phyloP scores from a whole-genome alignment of 2,797 vertebrate genomes.

The Varecia variegata region DNA sequence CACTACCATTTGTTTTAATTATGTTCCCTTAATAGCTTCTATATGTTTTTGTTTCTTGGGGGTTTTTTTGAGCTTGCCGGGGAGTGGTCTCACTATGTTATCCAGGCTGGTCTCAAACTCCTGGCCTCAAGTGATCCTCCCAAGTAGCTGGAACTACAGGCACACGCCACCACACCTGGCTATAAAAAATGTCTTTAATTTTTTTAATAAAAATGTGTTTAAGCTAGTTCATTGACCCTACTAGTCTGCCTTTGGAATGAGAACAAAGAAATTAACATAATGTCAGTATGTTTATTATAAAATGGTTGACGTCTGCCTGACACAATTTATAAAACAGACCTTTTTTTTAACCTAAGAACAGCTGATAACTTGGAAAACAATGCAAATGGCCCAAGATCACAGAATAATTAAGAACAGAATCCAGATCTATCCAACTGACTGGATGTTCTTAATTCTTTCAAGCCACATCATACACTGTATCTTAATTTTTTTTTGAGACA shows the following conservation, averaged over 20 bases:
- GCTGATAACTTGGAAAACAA: not conserved
- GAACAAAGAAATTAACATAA: not conserved
- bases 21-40: not conserved
- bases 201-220: not conserved
- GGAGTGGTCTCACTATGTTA: not conserved
- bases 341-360: not conserved
- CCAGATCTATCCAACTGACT: too few relatives aligned
- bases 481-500: too few relatives aligned
- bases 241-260: not conserved
- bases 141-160: too few relatives aligned
- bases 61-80: not conserved
- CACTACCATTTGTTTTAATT: not conserved
- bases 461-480: too few relatives aligned
- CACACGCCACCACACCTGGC: too few relatives aligned
- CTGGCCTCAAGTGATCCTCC: too few relatives aligned
- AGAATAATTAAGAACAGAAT: not conserved
- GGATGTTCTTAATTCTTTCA: too few relatives aligned
- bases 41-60: not conserved
- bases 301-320: not conserved
- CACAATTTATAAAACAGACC: not conserved
- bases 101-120: too few relatives aligned
- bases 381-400: not conserved
- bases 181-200: not conserved
- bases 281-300: not conserved
- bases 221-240: not conserved